phyloP scores from a whole-genome alignment of 2,797 vertebrate species.

The Onychomys arenicola region DNA sequence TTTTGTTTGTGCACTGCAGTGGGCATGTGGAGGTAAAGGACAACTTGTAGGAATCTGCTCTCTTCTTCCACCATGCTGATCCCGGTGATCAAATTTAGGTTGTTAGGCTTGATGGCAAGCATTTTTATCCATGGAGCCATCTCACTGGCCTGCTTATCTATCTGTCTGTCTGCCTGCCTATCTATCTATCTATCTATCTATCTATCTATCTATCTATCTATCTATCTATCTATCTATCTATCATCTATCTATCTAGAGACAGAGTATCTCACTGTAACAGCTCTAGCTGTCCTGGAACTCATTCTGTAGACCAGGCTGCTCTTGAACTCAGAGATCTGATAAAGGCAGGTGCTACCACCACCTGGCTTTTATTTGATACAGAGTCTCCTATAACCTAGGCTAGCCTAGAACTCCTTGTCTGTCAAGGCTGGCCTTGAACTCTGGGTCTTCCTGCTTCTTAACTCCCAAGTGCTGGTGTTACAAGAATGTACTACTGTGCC shows the following conservation, averaged over 20 bases:
- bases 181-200: too few species aligned
- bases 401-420: neutral
- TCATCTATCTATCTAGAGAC: neutral
- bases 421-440: neutral
- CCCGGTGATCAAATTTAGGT: neutral
- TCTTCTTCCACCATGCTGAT: constrained; percentile 34
- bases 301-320: neutral
- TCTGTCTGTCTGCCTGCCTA: too few species aligned
- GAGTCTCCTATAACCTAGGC: neutral
- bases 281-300: neutral
- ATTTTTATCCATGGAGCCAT: neutral
- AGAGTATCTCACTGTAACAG: neutral
- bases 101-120: neutral
- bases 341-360: neutral
- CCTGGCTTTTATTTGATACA: neutral
- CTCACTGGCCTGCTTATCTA: neutral
- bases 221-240: too few species aligned
- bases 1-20: neutral
- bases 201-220: neutral
- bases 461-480: neutral
- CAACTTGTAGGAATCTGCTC: neutral
- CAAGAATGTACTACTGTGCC: neutral
- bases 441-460: neutral
- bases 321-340: neutral
- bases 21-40: neutral